Evolutionary conservation across 2,797 vertebrate genomes (phyloP).

Genomic region (Acipenser ruthenus): DNA sequence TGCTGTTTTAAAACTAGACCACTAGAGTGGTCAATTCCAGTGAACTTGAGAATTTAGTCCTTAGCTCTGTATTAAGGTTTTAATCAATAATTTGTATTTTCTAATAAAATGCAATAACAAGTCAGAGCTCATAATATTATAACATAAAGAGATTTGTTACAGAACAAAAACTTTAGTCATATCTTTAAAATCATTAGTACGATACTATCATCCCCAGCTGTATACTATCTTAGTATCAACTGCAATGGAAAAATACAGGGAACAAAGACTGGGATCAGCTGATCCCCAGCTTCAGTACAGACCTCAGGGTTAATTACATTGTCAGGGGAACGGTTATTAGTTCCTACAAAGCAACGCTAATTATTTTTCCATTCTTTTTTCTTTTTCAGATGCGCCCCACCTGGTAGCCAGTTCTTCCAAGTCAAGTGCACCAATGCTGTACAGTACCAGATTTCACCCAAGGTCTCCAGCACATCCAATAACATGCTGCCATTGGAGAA

Average conservation of each 20-base stretch:
- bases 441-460: slow-evolving; percentile 43
- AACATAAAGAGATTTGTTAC: too few relatives aligned
- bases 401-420: slow-evolving; percentile 57
- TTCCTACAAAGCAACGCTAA: background rate
- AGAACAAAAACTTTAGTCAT: too few relatives aligned
- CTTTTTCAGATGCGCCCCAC: slow-evolving; percentile 66
- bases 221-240: background rate
- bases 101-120: too few relatives aligned
- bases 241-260: background rate
- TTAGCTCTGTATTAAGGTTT: too few relatives aligned
- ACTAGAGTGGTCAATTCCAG: too few relatives aligned
- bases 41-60: too few relatives aligned
- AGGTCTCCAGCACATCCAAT: slow-evolving; percentile 19
- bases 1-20: too few relatives aligned
- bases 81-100: too few relatives aligned
- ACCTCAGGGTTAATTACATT: background rate
- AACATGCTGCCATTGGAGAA: slow-evolving; percentile 28
- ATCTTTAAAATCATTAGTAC: too few relatives aligned
- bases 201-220: background rate
- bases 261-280: background rate
- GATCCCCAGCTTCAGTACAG: background rate
- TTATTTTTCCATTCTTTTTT: slow-evolving; percentile 1
- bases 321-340: background rate
- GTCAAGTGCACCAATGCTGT: slow-evolving; percentile 67
- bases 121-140: too few relatives aligned